Evolutionary conservation across 1,140 invertebrate genomes (phyloP), one percentile per base, ranked within the genome.

Genomic region (Dolichoris vasculosae): DNA sequence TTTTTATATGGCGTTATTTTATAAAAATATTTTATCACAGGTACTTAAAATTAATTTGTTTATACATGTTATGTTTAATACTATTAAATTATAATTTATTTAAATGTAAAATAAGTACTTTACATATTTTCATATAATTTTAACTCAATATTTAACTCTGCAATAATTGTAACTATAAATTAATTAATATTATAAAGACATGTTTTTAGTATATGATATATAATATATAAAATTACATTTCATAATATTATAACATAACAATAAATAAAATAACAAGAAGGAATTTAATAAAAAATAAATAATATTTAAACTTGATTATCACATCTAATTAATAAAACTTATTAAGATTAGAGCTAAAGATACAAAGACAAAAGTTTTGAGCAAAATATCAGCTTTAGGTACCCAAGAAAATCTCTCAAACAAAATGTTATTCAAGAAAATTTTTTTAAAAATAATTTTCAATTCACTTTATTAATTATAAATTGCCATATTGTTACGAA

Each of bases 401-500:
- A 71, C 40, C 38, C 69, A 40, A 23, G n/a, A 17, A 15, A 64
- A 64, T 9, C 30, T 26, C 63, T 64, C 15, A 7, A 64, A 32
- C 13, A 20, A 32, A 69, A 69, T 69, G 35, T 35, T n/a, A 69
- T 13, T 23, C 3, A 17, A 55, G 17, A 55, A 55, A 59, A 51
- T 51, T 51, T 17, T 51, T n/a, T n/a, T n/a, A n/a, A n/a, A n/a
- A n/a, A 64, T 30, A 0, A 20, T n/a, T 40, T 73, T 9, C 32
- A 46, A 78, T 78, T 9, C 77, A 79, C n/a, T 59, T 2, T 20
- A 63, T 79, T 3, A 40, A 7, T 79, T 63, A 40, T 17, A 64
- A 63, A 20, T 75, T 46, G 55, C 75, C 43, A 84, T 30, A 67
- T 77, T 67, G 59, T 84, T 84, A 38, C 75, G 59, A 43, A 78